Percentiles rank a stretch among this genome's conserved stretches.
These are phyloP conservation scores for Podabrus alpinus DNA, from an alignment of 2,888 invertebrate species.

Conservation along the genomic window DNA sequence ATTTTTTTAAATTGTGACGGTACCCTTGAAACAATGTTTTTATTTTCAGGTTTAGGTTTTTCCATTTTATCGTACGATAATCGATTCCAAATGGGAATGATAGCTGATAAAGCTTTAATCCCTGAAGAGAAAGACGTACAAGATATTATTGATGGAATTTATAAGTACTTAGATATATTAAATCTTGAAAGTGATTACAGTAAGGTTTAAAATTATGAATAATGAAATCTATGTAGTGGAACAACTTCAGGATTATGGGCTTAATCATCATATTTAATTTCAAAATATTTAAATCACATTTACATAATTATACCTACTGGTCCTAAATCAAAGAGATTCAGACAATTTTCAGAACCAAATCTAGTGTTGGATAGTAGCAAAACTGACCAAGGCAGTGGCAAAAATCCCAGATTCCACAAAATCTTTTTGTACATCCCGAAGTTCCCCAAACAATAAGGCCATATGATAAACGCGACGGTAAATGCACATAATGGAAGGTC, in stretches of 20 bases:
- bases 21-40: not conserved
- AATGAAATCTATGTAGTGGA: not conserved
- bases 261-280: too few species aligned
- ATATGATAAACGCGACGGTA: too few species aligned
- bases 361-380: too few species aligned
- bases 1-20: not conserved
- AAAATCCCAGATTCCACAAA: too few species aligned
- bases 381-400: too few species aligned
- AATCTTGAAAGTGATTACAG: constrained; percentile 9
- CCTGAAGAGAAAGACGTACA: constrained; percentile 50
- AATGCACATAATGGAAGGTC: too few species aligned
- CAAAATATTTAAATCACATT: too few species aligned
- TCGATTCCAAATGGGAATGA: constrained; percentile 56
- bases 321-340: too few species aligned
- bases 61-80: constrained; percentile 58
- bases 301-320: too few species aligned
- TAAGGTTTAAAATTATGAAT: not conserved
- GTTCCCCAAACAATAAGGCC: too few species aligned
- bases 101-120: constrained; percentile 57
- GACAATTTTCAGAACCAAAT: too few species aligned
- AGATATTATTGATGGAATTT: constrained; percentile 42
- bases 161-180: constrained; percentile 7
- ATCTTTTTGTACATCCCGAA: too few species aligned
- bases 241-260: not conserved
- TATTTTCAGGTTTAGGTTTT: constrained; percentile 55